phyloP scores from a whole-genome alignment of 2,888 invertebrate species.

The Helicoverpa assulta region DNA sequence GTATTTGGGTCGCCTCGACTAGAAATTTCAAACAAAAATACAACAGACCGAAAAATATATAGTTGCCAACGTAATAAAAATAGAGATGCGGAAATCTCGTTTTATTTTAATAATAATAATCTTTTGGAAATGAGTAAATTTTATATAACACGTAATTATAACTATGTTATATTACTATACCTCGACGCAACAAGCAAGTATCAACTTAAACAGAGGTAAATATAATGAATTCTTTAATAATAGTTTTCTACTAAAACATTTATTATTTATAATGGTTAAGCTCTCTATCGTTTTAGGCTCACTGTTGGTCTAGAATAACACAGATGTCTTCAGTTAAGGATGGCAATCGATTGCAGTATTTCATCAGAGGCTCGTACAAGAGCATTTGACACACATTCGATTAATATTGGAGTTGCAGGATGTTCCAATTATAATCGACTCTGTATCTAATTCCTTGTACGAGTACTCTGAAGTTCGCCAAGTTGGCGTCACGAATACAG shows the following conservation, averaged over 20 bases:
- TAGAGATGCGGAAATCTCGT: constrained; percentile 74
- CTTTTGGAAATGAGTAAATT: constrained; percentile 71
- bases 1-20: constrained; percentile 87
- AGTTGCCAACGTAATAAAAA: constrained; percentile 75
- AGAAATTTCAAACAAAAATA: constrained; percentile 80
- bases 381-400: constrained; percentile 54
- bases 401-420: constrained; percentile 74
- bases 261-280: constrained; percentile 85
- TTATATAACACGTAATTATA: constrained; percentile 77
- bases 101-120: constrained; percentile 60
- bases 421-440: constrained; percentile 63
- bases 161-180: constrained; percentile 80
- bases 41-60: constrained; percentile 71
- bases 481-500: constrained; percentile 19
- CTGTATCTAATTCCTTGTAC: constrained; percentile 43
- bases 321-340: constrained; percentile 73
- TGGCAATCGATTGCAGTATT: constrained; percentile 44
- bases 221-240: constrained; percentile 84
- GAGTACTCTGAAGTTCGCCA: constrained; percentile 1
- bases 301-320: constrained; percentile 81
- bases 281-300: constrained; percentile 89
- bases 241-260: constrained; percentile 87
- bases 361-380: constrained; percentile 3
- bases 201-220: constrained; percentile 88
- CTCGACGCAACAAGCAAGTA: constrained; percentile 86